A percentile compares a stretch with the other conserved stretches of the same genome.
Evolutionary conservation across 2,797 vertebrate species (phyloP).

Genomic region (Cryptoprocta ferox): DNA sequence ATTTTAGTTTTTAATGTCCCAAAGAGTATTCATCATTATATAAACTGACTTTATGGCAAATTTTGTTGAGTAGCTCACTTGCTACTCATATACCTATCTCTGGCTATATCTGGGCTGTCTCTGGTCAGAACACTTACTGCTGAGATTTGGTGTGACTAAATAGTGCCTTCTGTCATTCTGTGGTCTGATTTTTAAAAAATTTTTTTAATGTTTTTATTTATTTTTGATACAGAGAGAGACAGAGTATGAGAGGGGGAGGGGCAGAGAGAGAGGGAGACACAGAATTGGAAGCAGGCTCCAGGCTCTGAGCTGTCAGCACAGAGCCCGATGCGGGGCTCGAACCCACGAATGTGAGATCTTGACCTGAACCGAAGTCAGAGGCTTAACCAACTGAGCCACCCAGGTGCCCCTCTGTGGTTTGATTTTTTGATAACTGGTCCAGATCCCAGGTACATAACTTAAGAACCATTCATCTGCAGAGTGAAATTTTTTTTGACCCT

Average conservation of each 20-base stretch:
- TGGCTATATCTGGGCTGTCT: neutral
- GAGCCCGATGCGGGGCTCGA: no score
- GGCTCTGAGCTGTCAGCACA: no score
- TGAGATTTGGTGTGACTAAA: slow-evolving; percentile 5
- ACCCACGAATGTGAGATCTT: no score
- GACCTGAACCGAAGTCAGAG: no score
- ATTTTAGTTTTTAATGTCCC: slow-evolving; percentile 28
- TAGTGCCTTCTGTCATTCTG: slow-evolving; percentile 19
- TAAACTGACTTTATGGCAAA: slow-evolving; percentile 20
- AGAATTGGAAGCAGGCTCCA: no score
- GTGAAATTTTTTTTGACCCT: slow-evolving; percentile 22
- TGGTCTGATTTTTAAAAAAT: slow-evolving; percentile 18
- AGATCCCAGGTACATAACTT: neutral
- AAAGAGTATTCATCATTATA: neutral
- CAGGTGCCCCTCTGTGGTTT: neutral
- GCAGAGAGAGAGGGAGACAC: no score
- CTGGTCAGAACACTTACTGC: neutral
- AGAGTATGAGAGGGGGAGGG: no score
- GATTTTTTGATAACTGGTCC: neutral
- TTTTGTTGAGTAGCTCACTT: slow-evolving; percentile 19
- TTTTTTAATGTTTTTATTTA: neutral
- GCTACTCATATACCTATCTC: neutral
- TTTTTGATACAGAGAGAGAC: no score
- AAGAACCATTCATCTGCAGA: slow-evolving; percentile 43
- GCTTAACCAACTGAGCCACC: no score